Conservation (phyloP, 2,888 invertebrate genomes). For the Heteromurus nitidus region DNA sequence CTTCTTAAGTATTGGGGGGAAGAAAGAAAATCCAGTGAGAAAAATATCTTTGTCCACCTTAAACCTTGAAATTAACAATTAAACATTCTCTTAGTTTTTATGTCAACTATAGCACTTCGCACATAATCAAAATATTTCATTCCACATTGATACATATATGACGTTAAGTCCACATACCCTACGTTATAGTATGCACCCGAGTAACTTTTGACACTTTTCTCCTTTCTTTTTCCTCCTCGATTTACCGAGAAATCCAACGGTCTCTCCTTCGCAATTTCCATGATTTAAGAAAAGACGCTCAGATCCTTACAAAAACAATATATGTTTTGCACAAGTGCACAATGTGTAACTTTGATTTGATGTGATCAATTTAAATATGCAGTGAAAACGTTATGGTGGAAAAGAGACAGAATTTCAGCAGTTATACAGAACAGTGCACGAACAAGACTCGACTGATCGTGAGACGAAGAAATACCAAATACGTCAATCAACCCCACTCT, state of each 20-base stretch:
- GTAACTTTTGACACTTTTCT: neutral
- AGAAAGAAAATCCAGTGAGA: neutral
- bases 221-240: neutral
- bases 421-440: too few relatives aligned
- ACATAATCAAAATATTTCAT: neutral
- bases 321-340: too few relatives aligned
- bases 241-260: neutral
- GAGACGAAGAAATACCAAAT: too few relatives aligned
- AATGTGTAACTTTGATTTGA: too few relatives aligned
- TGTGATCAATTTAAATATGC: too few relatives aligned
- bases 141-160: neutral
- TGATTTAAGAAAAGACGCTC: neutral
- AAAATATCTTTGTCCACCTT: neutral
- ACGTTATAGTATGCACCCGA: neutral
- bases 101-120: neutral
- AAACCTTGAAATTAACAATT: neutral
- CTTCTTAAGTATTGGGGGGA: neutral
- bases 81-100: neutral
- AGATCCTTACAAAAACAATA: too few relatives aligned
- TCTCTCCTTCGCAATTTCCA: neutral
- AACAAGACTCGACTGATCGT: too few relatives aligned
- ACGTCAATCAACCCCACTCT: too few relatives aligned
- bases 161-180: too few relatives aligned
- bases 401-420: too few relatives aligned
- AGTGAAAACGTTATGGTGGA: too few relatives aligned